Evolutionary conservation across 2,797 vertebrate species (phyloP), one percentile per base, ranked within the genome.

Genomic region (Falco berigora): DNA sequence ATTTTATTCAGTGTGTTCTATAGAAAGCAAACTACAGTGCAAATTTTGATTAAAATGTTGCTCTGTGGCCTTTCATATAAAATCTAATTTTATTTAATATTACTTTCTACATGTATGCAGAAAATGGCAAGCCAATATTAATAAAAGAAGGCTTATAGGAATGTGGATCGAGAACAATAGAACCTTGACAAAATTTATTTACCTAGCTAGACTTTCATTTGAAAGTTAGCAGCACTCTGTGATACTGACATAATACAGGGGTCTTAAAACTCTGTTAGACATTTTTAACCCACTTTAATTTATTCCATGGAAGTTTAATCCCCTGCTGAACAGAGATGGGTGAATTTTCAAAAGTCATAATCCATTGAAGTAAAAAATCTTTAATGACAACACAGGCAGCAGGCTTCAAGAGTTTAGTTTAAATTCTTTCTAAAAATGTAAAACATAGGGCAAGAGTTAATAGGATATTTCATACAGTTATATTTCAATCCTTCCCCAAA

Each of bases 161-260:
- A 89, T 95, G 69, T 85, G 79, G 73, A 96, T 94, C 32, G 71
- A 94, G 94, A 97, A 94, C 92, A 96, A 94, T 95, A 93, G 95
- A 84, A 96, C 94, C 96, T 96, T 96, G 96, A 97, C 92, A 97
- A 97, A 97, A 92, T 90, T 97, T 98, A 97, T 98, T 98, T 98
- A 98, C 97, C 95, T 96, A 97, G 93, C 92, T 78, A 96, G 97
- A 97, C 85, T 98, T 98, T 98, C 95, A 98, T 98, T 98, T 98
- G 92, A 79, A 97, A 97, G 95, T 95, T 96, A 97, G 96, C 81
- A 94, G 88, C 77, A 94, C 82, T 96, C 74, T 89, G 59, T 97
- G 94, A 92, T 94, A 95, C 90, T 95, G 84, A 81, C 75, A 97
- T 97, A 97, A 98, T 97, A 90, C 94, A 97, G 64, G 78, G 85